A percentile compares a stretch with the other conserved stretches of the same genome.
Conservation (phyloP, 2,888 invertebrate genomes). For the Epinotia ramella region DNA sequence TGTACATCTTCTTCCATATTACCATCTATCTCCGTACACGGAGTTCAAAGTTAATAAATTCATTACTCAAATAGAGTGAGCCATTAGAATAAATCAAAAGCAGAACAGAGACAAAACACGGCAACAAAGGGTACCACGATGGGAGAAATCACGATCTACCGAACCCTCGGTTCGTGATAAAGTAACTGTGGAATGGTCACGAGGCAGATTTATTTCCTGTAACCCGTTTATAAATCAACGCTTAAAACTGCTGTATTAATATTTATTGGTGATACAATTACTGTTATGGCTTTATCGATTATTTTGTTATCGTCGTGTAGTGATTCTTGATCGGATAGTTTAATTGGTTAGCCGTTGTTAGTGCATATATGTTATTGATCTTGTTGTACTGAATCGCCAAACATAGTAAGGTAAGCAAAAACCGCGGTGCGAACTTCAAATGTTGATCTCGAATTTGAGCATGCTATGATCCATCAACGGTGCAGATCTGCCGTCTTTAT, state of each 20-base stretch:
- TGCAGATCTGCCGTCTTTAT: slow-evolving; percentile 13
- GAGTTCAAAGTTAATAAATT: slow-evolving; percentile 46
- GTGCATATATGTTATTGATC: not conserved
- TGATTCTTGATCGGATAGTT: slow-evolving; percentile 15
- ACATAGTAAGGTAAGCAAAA: not conserved
- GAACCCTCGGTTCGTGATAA: slow-evolving; percentile 48
- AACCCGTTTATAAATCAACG: slow-evolving; percentile 49
- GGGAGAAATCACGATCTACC: slow-evolving; percentile 47
- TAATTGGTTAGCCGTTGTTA: not conserved
- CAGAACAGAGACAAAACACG: slow-evolving; percentile 47
- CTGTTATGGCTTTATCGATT: slow-evolving; percentile 36
- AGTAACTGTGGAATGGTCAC: slow-evolving; percentile 48
- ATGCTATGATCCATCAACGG: slow-evolving; percentile 25
- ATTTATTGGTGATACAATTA: slow-evolving; percentile 48
- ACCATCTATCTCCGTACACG: slow-evolving; percentile 21
- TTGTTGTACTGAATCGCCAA: not conserved
- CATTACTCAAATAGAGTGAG: slow-evolving; percentile 46
- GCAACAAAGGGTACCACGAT: slow-evolving; percentile 46
- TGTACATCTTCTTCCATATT: not conserved
- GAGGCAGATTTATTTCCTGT: slow-evolving; percentile 48
- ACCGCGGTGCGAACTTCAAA: not conserved
- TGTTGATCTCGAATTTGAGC: slow-evolving; percentile 12
- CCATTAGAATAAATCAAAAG: slow-evolving; percentile 48
- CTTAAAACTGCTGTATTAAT: slow-evolving; percentile 45
- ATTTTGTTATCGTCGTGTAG: not conserved